phyloP scores from a whole-genome alignment of 2,888 invertebrate species.

The Microdon myrmicae region DNA sequence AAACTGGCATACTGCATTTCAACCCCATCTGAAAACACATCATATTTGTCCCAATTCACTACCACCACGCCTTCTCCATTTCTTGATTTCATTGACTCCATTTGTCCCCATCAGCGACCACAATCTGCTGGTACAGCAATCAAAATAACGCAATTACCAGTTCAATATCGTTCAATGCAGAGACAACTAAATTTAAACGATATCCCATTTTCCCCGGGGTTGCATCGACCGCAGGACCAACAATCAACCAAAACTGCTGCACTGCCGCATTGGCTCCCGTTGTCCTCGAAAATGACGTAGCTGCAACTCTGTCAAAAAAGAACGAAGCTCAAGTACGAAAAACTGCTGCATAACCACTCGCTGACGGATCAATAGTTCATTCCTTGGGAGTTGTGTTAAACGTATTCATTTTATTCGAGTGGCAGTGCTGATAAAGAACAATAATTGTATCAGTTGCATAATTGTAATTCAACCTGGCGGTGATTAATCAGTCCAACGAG shows the following conservation, averaged over 20 bases:
- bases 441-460: slow-evolving; percentile 33
- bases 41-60: too few relatives aligned
- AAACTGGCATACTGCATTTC: too few relatives aligned
- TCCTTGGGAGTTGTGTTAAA: slow-evolving; percentile 3
- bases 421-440: slow-evolving; percentile 10
- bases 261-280: slow-evolving; percentile 11
- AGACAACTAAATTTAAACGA: slow-evolving; percentile 7
- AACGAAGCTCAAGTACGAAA: not conserved
- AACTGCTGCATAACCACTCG: slow-evolving; percentile 23
- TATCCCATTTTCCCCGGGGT: not conserved
- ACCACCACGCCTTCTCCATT: too few relatives aligned
- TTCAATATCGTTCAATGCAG: slow-evolving; percentile 23
- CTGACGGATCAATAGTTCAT: slow-evolving; percentile 34
- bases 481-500: slow-evolving; percentile 14
- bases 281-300: slow-evolving; percentile 9
- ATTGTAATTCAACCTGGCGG: slow-evolving; percentile 40
- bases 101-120: slow-evolving; percentile 4
- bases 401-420: slow-evolving; percentile 5
- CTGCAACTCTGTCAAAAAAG: slow-evolving; percentile 4
- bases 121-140: slow-evolving; percentile 29
- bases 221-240: slow-evolving; percentile 14
- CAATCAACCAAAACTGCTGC: slow-evolving; percentile 34
- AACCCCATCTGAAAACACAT: too few relatives aligned
- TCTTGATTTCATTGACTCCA: too few relatives aligned
- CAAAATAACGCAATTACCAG: slow-evolving; percentile 36